Evolutionary conservation across 2,888 invertebrate species (phyloP), one percentile per base, ranked within the genome.

Genomic region (Agelastica alni): DNA sequence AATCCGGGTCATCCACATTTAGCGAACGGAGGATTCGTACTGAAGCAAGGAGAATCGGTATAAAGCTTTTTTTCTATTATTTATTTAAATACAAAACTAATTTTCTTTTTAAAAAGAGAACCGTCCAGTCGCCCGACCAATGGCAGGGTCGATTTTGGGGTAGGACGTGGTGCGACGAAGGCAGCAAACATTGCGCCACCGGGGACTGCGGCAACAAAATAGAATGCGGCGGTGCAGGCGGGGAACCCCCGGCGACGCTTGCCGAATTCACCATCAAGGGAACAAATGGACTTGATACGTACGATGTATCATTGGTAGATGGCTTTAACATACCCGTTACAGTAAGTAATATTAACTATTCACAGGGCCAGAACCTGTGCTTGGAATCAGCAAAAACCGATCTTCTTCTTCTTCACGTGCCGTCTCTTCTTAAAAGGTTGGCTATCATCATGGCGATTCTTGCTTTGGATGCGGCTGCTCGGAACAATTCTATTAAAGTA

Each of bases 221-320:
- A 4, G 64, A 76, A 59, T 80, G 81, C 60, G 61, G 58, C n/a
- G 80, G 80, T 10, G 71, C 70, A 16, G 78, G 78, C 14, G 78
- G 77, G 13, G 69, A 60, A 12, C 77, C 78, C 4, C 78, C 80
- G 49, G 77, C 67, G 3, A 70, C 77, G 3, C 62, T 79, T 3
- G 77, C 75, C 6, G 78, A 80, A 65, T 76, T 80, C 51, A 78
- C 78, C 1, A 63, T 77, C 10, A 71, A 70, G 45, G 75, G 74
- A 3, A 65, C 58, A 26, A 71, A 68, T 31, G 73, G 74, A 22
- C 62, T 71, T 51, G 79, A 80, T 64, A 79, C 72, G 67, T 81
- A 81, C 64, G 80, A 80, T 60, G 69, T 81, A 48, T 78, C 78
- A 12, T 64, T 79, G 26, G 80, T 80, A 10, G 80, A 81, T 67